These are phyloP conservation scores for Sceloporus undulatus DNA, from an alignment of 2,113 vertebrate species.

Conservation along the genomic window DNA sequence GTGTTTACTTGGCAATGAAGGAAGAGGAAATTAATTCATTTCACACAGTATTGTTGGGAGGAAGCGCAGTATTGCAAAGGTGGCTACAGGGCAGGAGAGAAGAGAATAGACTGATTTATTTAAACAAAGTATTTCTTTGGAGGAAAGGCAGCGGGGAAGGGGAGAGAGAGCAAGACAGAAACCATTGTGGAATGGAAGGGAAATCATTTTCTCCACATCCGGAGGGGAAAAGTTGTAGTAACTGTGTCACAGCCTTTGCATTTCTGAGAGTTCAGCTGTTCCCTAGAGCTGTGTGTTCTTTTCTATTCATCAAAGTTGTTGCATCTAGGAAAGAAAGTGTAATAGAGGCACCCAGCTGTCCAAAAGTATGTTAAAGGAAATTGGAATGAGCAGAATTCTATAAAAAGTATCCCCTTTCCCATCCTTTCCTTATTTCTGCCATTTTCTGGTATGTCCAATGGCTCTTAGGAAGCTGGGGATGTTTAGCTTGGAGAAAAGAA, in stretches of 20 bases:
- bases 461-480: too few species aligned
- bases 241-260: not conserved
- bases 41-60: not conserved
- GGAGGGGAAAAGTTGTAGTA: too few species aligned
- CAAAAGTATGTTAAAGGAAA: not conserved
- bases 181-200: not conserved
- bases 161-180: not conserved
- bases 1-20: conserved; percentile 1
- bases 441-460: not conserved
- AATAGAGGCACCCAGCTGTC: not conserved
- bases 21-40: not conserved
- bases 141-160: not conserved
- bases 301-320: not conserved
- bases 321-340: not conserved
- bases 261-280: not conserved
- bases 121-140: not conserved
- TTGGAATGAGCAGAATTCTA: not conserved
- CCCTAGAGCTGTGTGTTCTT: not conserved
- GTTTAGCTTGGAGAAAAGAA: too few species aligned
- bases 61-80: not conserved
- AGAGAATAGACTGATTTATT: not conserved
- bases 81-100: not conserved
- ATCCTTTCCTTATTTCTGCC: not conserved
- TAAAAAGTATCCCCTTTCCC: not conserved
- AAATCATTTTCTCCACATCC: conserved; percentile 1